A percentile compares a stretch with the other conserved stretches of the same genome.
Evolutionary conservation across 2,888 invertebrate genomes (phyloP).

Genomic region (Stictocephala bisonia): DNA sequence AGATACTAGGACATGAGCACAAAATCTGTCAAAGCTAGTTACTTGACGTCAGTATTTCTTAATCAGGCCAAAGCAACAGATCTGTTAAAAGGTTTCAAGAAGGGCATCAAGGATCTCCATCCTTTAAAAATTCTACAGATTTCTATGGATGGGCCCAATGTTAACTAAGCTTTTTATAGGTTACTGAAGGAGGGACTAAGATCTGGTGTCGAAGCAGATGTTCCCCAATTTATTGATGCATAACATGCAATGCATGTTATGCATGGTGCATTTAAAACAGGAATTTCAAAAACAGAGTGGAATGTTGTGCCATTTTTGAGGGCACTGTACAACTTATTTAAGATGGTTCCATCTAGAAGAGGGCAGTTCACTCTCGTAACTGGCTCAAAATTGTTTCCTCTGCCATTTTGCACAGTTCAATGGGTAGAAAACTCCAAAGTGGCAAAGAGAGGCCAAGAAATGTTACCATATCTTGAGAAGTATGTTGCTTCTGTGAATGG

Average conservation of each 20-base stretch:
- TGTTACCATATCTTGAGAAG: not conserved
- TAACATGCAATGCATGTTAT: constrained; percentile 60
- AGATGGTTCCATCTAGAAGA: constrained; percentile 23
- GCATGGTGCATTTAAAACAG: constrained; percentile 60
- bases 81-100: constrained; percentile 53
- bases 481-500: not conserved
- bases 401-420: constrained; percentile 8
- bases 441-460: not conserved
- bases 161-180: constrained; percentile 53
- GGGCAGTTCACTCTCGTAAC: constrained; percentile 16
- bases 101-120: constrained; percentile 42
- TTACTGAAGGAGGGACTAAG: constrained; percentile 44
- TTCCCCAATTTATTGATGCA: constrained; percentile 56
- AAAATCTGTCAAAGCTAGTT: constrained; percentile 55
- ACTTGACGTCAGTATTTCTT: constrained; percentile 56
- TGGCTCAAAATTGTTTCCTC: not conserved
- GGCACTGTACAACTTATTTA: constrained; percentile 54
- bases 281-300: constrained; percentile 56
- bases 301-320: constrained; percentile 55
- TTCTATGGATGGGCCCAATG: constrained; percentile 56
- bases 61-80: constrained; percentile 54
- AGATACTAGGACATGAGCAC: constrained; percentile 55
- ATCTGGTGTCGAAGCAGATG: constrained; percentile 16
- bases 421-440: constrained; percentile 35
- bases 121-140: constrained; percentile 53